Evolutionary conservation across 1,140 invertebrate species (phyloP).

Genomic region (Drosophila orosa): DNA sequence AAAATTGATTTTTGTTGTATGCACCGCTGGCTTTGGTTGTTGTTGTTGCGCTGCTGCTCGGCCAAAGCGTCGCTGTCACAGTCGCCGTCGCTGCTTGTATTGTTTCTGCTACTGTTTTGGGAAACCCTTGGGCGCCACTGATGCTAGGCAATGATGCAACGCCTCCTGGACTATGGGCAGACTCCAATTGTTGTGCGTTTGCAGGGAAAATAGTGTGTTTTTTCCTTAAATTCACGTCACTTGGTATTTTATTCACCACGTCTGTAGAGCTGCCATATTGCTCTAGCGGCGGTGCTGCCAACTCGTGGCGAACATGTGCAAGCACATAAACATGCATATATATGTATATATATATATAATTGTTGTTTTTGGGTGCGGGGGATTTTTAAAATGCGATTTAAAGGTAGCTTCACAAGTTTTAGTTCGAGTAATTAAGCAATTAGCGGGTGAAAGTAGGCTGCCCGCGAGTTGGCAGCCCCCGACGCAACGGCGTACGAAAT

Average conservation of each 20-base stretch:
- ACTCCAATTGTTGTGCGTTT: conserved; percentile 31
- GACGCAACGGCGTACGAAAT: conserved; percentile 12
- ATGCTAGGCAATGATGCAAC: background rate
- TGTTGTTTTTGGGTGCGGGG: conserved; percentile 17
- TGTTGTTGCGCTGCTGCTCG: conserved; percentile 49
- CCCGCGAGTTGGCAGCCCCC: conserved; percentile 15
- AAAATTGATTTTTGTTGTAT: conserved; percentile 72
- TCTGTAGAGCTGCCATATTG: conserved; percentile 60
- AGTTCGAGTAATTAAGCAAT: background rate
- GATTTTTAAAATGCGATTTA: conserved; percentile 3
- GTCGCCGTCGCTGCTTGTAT: conserved; percentile 15
- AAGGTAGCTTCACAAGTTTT: background rate
- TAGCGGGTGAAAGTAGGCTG: background rate
- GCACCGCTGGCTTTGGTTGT: conserved; percentile 42
- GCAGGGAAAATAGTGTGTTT: conserved; percentile 58
- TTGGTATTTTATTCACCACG: conserved; percentile 69
- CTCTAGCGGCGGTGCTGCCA: conserved; percentile 42
- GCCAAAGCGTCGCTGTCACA: conserved; percentile 32
- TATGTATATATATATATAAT: background rate
- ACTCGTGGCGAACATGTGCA: conserved; percentile 21
- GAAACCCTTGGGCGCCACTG: conserved; percentile 1
- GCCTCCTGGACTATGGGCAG: conserved; percentile 4
- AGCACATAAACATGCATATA: conserved; percentile 6
- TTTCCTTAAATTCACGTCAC: conserved; percentile 74
- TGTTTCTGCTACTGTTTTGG: conserved; percentile 13